Evolutionary conservation across 2,113 vertebrate genomes (phyloP).

Genomic region (Campylomormyrus numenius): DNA sequence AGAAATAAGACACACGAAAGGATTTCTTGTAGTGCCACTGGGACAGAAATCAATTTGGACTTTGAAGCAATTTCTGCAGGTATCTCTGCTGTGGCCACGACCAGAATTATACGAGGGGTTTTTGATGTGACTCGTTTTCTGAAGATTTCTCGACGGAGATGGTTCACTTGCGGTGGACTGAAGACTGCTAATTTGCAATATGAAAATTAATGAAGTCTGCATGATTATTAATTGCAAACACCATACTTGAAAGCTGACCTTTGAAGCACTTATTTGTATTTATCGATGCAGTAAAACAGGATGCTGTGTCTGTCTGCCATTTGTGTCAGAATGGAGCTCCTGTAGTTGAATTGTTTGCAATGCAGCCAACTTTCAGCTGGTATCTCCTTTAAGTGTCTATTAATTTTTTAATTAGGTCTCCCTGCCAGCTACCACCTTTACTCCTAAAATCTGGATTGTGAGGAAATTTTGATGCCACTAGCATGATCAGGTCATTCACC

Average conservation of each 20-base stretch:
- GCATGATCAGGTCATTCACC: conserved; percentile 18
- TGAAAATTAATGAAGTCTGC: conserved; percentile 16
- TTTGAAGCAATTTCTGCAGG: conserved; percentile 26
- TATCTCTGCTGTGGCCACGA: conserved; percentile 22
- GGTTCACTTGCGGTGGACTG: conserved; percentile 2
- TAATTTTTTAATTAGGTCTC: conserved; percentile 37
- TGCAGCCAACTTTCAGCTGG: conserved; percentile 17
- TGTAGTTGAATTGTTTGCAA: conserved; percentile 27
- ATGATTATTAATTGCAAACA: conserved; percentile 8
- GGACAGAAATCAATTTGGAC: conserved; percentile 30
- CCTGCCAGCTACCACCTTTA: conserved; percentile 29
- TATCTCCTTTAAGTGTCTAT: conserved; percentile 39
- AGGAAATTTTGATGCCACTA: conserved; percentile 37
- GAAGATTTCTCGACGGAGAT: conserved; percentile 11
- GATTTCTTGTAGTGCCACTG: conserved; percentile 15
- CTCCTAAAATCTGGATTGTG: conserved; percentile 39
- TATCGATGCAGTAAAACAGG: neutral
- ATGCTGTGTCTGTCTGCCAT: neutral
- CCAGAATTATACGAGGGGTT: conserved; percentile 1
- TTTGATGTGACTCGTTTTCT: conserved; percentile 19
- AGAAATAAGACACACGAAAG: conserved; percentile 19
- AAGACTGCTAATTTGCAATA: conserved; percentile 9
- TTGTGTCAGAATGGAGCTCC: conserved; percentile 14
- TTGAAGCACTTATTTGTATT: conserved; percentile 6
- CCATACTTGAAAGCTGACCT: conserved; percentile 5